Evolutionary conservation across 2,888 invertebrate species (phyloP).

Genomic region (Agapetus fuscipes): DNA sequence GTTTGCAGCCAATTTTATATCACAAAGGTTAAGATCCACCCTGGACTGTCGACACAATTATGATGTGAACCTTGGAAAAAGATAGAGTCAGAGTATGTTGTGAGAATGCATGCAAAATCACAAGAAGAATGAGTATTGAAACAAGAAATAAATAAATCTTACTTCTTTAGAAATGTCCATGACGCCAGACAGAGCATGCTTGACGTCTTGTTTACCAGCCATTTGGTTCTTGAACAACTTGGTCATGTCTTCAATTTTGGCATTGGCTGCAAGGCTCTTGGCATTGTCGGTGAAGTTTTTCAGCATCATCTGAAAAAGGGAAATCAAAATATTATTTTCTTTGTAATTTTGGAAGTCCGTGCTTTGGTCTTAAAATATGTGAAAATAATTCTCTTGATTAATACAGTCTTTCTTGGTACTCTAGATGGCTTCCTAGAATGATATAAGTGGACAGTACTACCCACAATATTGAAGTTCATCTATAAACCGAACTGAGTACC

Average conservation of each 20-base stretch:
- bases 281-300: slow-evolving; percentile 89
- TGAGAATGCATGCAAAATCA: no score
- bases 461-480: no score
- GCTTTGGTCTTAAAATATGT: not conserved
- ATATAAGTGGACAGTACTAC: no score
- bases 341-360: not conserved
- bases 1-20: no score
- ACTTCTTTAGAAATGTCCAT: slow-evolving; percentile 78
- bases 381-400: not conserved
- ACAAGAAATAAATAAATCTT: no score
- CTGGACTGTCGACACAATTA: no score
- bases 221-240: slow-evolving; percentile 89
- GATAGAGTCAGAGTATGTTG: no score
- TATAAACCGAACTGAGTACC: no score
- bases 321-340: not conserved
- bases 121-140: no score
- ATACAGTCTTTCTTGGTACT: not conserved
- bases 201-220: slow-evolving; percentile 85
- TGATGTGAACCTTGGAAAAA: no score
- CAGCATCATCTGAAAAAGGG: slow-evolving; percentile 71
- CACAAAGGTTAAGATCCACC: no score
- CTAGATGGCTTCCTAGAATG: not conserved
- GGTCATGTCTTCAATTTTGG: slow-evolving; percentile 98
- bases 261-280: slow-evolving; percentile 90
- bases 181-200: slow-evolving; percentile 85